Evolutionary conservation across 37 sponge, comb jelly and placozoan genomes (phyloP), one percentile per base, ranked within the genome.

Genomic region (Tethya wilhelma): DNA sequence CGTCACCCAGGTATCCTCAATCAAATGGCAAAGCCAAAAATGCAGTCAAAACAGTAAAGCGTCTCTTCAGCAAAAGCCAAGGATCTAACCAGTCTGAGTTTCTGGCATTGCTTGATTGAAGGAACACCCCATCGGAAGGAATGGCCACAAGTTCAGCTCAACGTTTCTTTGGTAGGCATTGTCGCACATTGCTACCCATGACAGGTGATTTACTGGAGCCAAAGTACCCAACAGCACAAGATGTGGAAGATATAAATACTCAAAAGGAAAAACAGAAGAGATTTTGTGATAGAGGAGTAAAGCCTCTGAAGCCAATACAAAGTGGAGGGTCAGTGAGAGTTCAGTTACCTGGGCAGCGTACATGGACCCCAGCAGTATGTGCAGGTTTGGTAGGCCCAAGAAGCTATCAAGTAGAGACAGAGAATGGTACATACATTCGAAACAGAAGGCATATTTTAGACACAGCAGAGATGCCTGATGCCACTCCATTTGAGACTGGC

Each of bases 21-120:
- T 85, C 73, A 0, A 85, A 78, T 45, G 86, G 86, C 17, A 85
- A 78, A 34, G 86, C 72, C 6, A 73, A 85, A 46, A 71, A 78
- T 77, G 79, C 86, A 1, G 86, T 85, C 26, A 77, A 85, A 53
- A 84, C 70, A 4, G 60, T 84, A 22, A 75, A 84, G 58, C 58
- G 77, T 40, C 49, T 75, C 44, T 70, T 85, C 31, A 59, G 14
- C 28, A 85, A 77, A 55, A 69, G 82, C 45, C 32, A 34, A n/a
- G 69, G 67, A 55, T 30, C 80, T 2, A 38, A 69, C 26, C 33
- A 44, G 28, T 83, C 76, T 31, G 78, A 85, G 30, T 85, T 68
- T 39, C 60, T 56, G 25, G 86, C 86, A 22, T 43, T 85, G 38
- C 63, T 85, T 0, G 86, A 85, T 20, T 85, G 78, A 72, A 36